Base-by-base conservation (phyloP, 2,113 vertebrate genomes). In the Centropus bengalensis region DNA sequence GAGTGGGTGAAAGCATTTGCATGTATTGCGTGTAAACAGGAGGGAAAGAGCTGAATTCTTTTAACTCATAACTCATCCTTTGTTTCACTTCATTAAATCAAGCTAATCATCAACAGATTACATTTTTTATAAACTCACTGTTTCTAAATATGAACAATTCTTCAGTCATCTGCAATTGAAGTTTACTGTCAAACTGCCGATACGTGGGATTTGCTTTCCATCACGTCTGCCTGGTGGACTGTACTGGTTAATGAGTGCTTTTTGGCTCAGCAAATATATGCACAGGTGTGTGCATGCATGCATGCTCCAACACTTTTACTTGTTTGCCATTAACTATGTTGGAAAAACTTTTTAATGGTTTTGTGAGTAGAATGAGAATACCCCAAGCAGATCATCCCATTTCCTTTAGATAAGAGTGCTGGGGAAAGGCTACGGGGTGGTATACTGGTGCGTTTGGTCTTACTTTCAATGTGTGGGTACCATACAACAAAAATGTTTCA, bases 41-140 rank as follows among this genome's bases (percentile, higher is more conserved):
- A 70, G 15, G 12, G 21, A 47, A 56, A 36, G 21, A 40, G 33
- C 2, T 36, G 28, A 14, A 10, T 16, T 20, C 22, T 27, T 80
- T 14, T 36, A 36, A 36, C 36, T 36, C 36, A 36, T 36, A n/a
- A 40, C 17, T 60, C 10, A 0, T 38, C 33, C 5, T 70, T 69
- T 75, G 10, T 74, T 86, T 18, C 23, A 18, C 15, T 75, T 51
- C 3, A 56, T 38, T 33, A 69, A 86, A 71, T 40, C 12, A 71
- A 84, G 32, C 30, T 75, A 52, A 60, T 69, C 28, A 45, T 52
- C 0, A 1, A 0, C 0, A 64, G 19, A 22, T 11, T 91, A 24
- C 9, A 4, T 27, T 88, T 83, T 88, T 87, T 51, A 36, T 59
- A n/a, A 64, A 56, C 19, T 80, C 44, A 26, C 60, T 73, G 12